These are phyloP conservation scores for Rotaria magnacalcarata DNA, from an alignment of 2,888 invertebrate species.

Conservation along the genomic window DNA sequence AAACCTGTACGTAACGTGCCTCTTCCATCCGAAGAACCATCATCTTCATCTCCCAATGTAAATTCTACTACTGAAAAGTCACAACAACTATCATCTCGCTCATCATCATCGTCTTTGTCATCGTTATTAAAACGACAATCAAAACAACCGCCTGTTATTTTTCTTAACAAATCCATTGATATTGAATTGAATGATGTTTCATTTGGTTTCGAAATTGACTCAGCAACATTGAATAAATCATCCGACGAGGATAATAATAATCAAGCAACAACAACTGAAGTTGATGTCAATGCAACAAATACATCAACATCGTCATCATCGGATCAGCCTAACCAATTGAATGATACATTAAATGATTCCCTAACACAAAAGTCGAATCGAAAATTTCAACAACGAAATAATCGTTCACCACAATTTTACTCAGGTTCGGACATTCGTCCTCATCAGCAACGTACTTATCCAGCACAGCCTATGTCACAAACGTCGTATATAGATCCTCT, in stretches of 20 bases:
- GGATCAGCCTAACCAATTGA: too few relatives aligned
- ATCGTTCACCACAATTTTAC: background rate
- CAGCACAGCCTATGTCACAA: background rate
- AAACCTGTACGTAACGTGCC: background rate
- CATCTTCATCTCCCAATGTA: background rate
- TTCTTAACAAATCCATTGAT: background rate
- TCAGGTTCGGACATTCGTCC: background rate
- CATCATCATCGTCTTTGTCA: background rate
- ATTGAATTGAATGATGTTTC: background rate
- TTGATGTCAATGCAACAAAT: background rate
- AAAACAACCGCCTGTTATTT: conserved; percentile 14
- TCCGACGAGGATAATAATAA: too few relatives aligned
- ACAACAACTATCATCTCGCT: conserved; percentile 8
- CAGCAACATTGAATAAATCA: background rate
- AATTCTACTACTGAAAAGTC: too few relatives aligned
- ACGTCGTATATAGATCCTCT: background rate
- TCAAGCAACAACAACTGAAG: background rate
- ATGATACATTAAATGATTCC: background rate
- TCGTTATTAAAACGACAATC: conserved; percentile 4
- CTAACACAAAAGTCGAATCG: background rate
- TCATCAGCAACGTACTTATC: background rate
- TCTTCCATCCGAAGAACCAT: background rate
- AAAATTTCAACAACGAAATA: background rate
- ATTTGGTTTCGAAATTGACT: background rate
- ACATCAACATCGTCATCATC: too few relatives aligned